Base-by-base conservation (phyloP, 2,797 vertebrate species). In the Hapalemur alaotrensis region DNA sequence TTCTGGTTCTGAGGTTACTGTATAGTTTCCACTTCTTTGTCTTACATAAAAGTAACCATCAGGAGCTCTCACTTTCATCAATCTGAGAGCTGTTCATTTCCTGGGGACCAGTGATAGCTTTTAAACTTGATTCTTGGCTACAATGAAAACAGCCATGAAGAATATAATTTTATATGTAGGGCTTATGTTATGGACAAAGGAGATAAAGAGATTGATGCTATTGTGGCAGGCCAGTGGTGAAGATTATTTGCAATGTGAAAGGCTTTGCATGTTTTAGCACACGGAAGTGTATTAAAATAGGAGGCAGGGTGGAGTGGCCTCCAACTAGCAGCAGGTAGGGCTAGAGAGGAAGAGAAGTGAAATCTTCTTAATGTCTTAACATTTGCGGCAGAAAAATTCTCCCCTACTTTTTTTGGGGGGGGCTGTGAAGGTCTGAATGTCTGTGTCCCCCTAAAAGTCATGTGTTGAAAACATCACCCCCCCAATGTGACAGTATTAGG, bases 351-450 rank as follows among this genome's bases (percentile, higher is more conserved):
- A 88, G 17, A 46, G 18, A 35, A 70, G 82, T 20, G 13, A 12
- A 35, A 43, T 79, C 52, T 63, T 18, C 50, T 48, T 28, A 72
- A 14, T 48, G 14, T 91, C 35, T 83, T 79, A 91, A 75, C 76
- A 67, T 81, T 81, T 91, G 18, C 76, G 87, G 67, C n/a, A 78
- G 50, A 89, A 92, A 88, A 79, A 89, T 35, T 75, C 23, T 73
- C 10, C 57, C 5, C 5, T 18, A 46, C 23, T 59, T 88, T 67
- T 76, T 63, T 22, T 18, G 17, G 15, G 9, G 9, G 5, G 6
- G 4, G 14, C 6, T 63, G 25, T 54, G 73, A 32, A 32, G 18
- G 18, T 50, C 41, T 83, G 9, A 91, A 38, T 63, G 28, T 72
- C 48, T 72, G 50, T 63, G 25, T 43, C 9, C 20, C 80, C 32